A percentile compares a stretch with the other conserved stretches of the same genome.
Evolutionary conservation across 2,888 invertebrate species (phyloP).

Genomic region (Osedax frankpressi): DNA sequence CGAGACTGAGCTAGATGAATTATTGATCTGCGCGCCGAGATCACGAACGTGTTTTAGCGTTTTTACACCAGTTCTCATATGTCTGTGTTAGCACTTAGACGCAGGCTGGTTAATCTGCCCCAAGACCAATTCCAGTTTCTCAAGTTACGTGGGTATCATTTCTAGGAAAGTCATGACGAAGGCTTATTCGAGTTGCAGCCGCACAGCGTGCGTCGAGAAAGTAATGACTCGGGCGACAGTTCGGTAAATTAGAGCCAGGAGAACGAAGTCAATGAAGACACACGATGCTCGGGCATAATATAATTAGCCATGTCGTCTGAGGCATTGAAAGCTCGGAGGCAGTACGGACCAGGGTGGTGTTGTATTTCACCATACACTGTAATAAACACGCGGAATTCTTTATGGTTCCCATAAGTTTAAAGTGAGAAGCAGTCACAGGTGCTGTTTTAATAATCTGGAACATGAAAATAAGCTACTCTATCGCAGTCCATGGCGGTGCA

Average conservation of each 20-base stretch:
- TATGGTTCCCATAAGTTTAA: too few relatives aligned
- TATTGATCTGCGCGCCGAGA: slow-evolving; percentile 2
- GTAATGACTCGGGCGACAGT: not conserved
- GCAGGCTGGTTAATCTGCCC: slow-evolving; percentile 3
- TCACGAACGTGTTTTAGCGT: not conserved
- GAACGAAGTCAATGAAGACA: not conserved
- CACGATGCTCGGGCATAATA: not conserved
- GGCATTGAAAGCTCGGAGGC: too few relatives aligned
- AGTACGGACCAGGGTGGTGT: too few relatives aligned
- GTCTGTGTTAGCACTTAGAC: not conserved
- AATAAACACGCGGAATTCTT: too few relatives aligned
- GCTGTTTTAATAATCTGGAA: too few relatives aligned
- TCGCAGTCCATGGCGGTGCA: too few relatives aligned
- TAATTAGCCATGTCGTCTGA: not conserved
- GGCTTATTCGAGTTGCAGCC: not conserved
- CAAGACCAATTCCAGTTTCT: not conserved
- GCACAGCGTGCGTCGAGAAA: not conserved
- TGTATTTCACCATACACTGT: too few relatives aligned
- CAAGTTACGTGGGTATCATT: not conserved
- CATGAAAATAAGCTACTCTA: too few relatives aligned
- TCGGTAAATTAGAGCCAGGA: not conserved
- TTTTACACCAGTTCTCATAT: not conserved
- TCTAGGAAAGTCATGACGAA: not conserved
- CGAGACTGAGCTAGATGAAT: not conserved
- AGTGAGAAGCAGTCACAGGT: too few relatives aligned